phyloP scores from a whole-genome alignment of 2,113 vertebrate genomes.

The mouse (Mus musculus) region GRCm39 chr11:48054001-48054500 shows the following conservation, averaged over 20 bases:
- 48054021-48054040: neutral
- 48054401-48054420: neutral
- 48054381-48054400: neutral
- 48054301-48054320: neutral
- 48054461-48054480: neutral
- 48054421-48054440: neutral
- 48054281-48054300: neutral
- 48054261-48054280: neutral
- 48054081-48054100: neutral
- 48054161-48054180: neutral
- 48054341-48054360: neutral
- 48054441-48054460: conserved; percentile 12
- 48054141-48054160: neutral
- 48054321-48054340: neutral
- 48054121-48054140: neutral
- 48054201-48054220: neutral
- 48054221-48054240: neutral
- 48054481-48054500: neutral
- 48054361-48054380: neutral
- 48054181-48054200: neutral
- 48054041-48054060: neutral
- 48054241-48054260: neutral
- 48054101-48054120: conserved; percentile 22
- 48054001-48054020: neutral
- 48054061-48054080: neutral